These are phyloP conservation scores for Arothron firmamentum DNA, from an alignment of 2,113 vertebrate genomes.

Conservation along the genomic window DNA sequence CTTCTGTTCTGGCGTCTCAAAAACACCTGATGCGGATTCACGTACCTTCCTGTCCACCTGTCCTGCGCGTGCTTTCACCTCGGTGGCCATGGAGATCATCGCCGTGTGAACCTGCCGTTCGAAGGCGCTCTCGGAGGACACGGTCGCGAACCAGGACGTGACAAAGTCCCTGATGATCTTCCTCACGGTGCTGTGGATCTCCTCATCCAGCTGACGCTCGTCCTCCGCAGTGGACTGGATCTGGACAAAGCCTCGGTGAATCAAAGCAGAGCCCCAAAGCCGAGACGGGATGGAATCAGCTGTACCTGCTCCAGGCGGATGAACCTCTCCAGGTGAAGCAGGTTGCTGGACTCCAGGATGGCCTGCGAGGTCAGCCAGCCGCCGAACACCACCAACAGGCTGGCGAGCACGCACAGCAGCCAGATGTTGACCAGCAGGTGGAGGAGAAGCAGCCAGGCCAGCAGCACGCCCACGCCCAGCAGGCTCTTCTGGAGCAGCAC, in stretches of 20 bases:
- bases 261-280: too few species aligned
- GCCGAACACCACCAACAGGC: conserved; percentile 76
- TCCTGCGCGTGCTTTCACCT: conserved; percentile 77
- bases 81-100: conserved; percentile 80
- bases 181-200: conserved; percentile 77
- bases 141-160: conserved; percentile 84
- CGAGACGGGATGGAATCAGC: too few species aligned
- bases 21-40: not conserved
- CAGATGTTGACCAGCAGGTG: conserved; percentile 84
- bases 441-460: conserved; percentile 83
- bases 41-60: conserved; percentile 70
- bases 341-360: conserved; percentile 56
- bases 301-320: conserved; percentile 67
- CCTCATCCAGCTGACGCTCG: conserved; percentile 70
- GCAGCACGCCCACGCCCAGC: conserved; percentile 61
- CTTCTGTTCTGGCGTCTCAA: too few species aligned
- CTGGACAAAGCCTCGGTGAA: conserved; percentile 26
- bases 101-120: conserved; percentile 81
- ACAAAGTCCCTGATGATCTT: conserved; percentile 93
- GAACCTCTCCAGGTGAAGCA: conserved; percentile 85
- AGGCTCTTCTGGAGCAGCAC: conserved; percentile 71
- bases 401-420: conserved; percentile 82
- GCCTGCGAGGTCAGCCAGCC: conserved; percentile 83
- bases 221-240: conserved; percentile 50
- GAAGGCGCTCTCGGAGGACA: conserved; percentile 81